Conservation (phyloP, 2,888 invertebrate genomes). For the Cristatella mucedo region DNA sequence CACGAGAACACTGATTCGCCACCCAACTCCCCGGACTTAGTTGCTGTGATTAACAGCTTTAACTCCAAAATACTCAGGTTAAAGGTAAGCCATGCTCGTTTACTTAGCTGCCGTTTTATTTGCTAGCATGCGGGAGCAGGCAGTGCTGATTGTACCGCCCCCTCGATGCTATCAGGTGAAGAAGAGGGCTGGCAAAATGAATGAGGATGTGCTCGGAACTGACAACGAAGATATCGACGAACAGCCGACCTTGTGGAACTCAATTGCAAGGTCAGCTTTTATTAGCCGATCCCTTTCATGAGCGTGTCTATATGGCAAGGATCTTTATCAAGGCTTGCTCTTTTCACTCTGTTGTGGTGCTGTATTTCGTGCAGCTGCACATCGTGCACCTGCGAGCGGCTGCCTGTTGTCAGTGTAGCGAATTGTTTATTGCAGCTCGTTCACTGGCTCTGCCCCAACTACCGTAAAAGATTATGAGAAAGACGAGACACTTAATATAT, state of each 20-base stretch:
- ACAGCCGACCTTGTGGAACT: constrained; percentile 69
- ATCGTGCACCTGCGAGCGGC: no score
- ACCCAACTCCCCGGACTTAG: constrained; percentile 52
- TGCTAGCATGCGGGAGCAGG: background rate
- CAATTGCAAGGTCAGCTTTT: constrained; percentile 61
- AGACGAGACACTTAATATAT: constrained; percentile 74
- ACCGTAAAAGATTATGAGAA: constrained; percentile 38
- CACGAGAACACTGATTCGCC: constrained; percentile 63
- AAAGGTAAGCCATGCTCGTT: constrained; percentile 49
- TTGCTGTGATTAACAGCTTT: constrained; percentile 57
- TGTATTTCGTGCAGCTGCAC: no score
- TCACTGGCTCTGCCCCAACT: background rate
- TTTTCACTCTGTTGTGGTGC: no score
- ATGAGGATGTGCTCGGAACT: constrained; percentile 69
- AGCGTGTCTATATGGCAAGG: no score
- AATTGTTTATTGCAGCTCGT: no score
- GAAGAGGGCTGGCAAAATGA: constrained; percentile 73
- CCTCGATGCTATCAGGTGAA: constrained; percentile 38
- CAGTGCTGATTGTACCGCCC: background rate
- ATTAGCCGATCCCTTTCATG: constrained; percentile 3
- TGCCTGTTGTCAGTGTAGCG: no score
- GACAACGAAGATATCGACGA: constrained; percentile 44
- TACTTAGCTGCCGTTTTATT: no score
- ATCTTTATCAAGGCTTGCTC: no score
- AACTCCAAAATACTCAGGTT: constrained; percentile 78